Base-by-base conservation (phyloP, 2,888 invertebrate species). In the Crioceris asparagi region DNA sequence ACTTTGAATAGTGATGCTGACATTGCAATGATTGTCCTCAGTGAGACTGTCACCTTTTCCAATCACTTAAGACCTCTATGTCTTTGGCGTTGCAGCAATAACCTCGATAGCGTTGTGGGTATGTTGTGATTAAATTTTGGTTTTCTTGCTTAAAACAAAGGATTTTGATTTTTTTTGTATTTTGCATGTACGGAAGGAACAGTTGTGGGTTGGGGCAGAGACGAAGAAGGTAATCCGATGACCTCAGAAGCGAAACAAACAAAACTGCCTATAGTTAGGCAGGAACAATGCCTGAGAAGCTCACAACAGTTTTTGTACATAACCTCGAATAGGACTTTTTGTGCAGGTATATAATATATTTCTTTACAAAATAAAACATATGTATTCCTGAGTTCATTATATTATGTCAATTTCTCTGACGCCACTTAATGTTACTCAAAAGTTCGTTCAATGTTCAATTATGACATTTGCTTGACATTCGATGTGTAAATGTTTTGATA, bases 21-120 rank as follows among this genome's bases (percentile, higher is more conserved):
- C 51, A 58, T 76, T 21, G 72, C 73, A 2, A 61, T 78, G n/a
- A 54, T 78, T 36, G 64, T 62, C 21, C 59, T 77, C 21, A 60
- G 66, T 0, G 68, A 70, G 29, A 51, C 63, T 0, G 68, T 71
- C 1, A 57, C 64, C 6, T 73, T 70, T 54, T 67, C 69, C 0
- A 68, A 68, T 41, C 70, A 65, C 52, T 73, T 78, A 29, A 61
- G 70, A 17, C 75, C 78, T 0, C 69, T 75, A 7, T 78, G 79
- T 48, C 61, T 77, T n/a, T 77, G 76, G 76, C 67, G 68, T 0
- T 71, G 69, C 17, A 27, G 34, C 54, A 47, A 33, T 16, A 47
- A 53, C 34, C 32, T 57, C 11, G 40, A 40, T 4, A 18, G 32
- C 14, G 55, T 71, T 23, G 50, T 50, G 32, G 52, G 52, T 45